These are phyloP conservation scores for Falco columbarius DNA, from an alignment of 2,797 vertebrate genomes.

Conservation along the genomic window DNA sequence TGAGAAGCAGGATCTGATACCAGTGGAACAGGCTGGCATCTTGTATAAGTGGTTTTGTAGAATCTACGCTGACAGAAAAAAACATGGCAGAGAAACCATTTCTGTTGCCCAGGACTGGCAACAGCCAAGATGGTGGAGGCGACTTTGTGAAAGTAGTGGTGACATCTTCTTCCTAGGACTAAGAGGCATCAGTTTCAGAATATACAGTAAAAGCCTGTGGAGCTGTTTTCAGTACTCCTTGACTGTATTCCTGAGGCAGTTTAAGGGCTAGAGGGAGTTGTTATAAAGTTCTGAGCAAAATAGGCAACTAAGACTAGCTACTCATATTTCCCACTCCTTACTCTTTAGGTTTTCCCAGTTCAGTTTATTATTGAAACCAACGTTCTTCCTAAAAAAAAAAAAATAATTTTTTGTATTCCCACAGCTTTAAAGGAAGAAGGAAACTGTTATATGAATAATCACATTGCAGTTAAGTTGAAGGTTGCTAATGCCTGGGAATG, in stretches of 20 bases:
- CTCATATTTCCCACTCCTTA: neutral
- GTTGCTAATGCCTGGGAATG: neutral
- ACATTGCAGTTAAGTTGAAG: neutral
- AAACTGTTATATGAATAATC: neutral
- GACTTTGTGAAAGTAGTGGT: neutral
- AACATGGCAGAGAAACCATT: neutral
- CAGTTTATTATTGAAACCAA: neutral
- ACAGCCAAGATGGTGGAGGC: neutral
- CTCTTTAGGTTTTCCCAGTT: neutral
- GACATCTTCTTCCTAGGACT: neutral
- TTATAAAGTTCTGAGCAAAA: neutral
- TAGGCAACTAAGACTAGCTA: neutral
- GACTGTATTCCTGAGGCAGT: neutral
- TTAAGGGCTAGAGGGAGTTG: neutral
- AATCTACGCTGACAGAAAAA: neutral
- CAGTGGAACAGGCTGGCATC: neutral
- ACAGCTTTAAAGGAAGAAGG: neutral
- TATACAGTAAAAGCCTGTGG: neutral
- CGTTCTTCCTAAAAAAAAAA: neutral
- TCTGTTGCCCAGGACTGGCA: neutral
- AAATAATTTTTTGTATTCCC: neutral
- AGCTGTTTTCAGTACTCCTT: neutral
- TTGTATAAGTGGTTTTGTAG: neutral
- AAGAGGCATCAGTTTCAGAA: neutral
- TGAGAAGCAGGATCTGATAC: neutral